phyloP scores from a whole-genome alignment of 1,140 invertebrate genomes.

The Drosophila pseudoobscura region DNA sequence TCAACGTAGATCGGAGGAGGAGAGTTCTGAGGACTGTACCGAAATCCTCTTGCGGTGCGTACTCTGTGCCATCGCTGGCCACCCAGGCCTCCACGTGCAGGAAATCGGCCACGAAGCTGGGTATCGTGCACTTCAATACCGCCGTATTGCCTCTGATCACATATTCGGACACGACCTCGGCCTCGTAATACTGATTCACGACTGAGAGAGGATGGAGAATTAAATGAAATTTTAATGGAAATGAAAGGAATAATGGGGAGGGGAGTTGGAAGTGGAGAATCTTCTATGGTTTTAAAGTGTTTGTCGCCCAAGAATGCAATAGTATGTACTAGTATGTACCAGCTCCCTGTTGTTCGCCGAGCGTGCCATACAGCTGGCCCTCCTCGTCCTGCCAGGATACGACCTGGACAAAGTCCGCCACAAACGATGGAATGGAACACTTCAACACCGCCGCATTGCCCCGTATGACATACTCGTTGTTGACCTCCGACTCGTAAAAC shows the following conservation, averaged over 20 bases:
- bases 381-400: conserved; percentile 87
- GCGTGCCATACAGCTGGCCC: conserved; percentile 84
- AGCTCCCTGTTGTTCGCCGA: conserved; percentile 71
- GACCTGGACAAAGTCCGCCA: conserved; percentile 88
- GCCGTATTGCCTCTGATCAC: conserved; percentile 96
- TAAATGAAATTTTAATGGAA: conserved; percentile 32
- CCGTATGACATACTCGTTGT: conserved; percentile 88
- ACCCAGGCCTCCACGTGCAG: conserved; percentile 95
- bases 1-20: not conserved
- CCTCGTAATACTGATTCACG: conserved; percentile 94
- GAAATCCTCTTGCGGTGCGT: conserved; percentile 82
- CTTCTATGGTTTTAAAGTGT: conserved; percentile 11
- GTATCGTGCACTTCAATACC: conserved; percentile 95
- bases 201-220: conserved; percentile 84
- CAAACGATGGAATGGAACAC: conserved; percentile 88
- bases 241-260: conserved; percentile 6
- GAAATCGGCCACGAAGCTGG: conserved; percentile 95
- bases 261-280: not conserved
- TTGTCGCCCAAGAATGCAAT: not conserved
- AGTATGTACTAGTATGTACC: conserved; percentile 46
- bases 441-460: conserved; percentile 88
- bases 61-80: conserved; percentile 89
- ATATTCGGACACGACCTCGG: conserved; percentile 96
- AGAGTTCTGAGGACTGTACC: conserved; percentile 46
- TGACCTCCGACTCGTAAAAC: conserved; percentile 92